phyloP scores from a whole-genome alignment of 2,888 invertebrate genomes.

The Tachina fera region DNA sequence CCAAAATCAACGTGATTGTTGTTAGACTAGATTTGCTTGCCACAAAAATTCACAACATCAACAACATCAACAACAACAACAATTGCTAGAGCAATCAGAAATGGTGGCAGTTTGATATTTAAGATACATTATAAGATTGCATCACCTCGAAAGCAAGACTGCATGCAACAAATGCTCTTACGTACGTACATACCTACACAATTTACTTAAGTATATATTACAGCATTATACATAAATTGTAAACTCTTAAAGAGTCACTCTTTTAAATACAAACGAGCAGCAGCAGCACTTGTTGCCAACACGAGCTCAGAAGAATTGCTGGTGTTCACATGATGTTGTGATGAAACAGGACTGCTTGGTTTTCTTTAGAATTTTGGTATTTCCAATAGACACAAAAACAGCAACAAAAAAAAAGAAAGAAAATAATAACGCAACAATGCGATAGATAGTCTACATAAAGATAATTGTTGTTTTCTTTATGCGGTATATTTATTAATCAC shows the following conservation, averaged over 20 bases:
- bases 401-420: slow-evolving; percentile 6
- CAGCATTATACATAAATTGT: slow-evolving; percentile 51
- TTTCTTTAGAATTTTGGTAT: slow-evolving; percentile 43
- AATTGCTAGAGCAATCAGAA: slow-evolving; percentile 39
- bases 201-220: slow-evolving; percentile 55
- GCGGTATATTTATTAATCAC: slow-evolving; percentile 55
- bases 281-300: slow-evolving; percentile 48
- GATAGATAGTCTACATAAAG: slow-evolving; percentile 27
- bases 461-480: slow-evolving; percentile 53
- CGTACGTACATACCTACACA: slow-evolving; percentile 12
- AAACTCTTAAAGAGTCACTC: slow-evolving; percentile 14
- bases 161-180: neutral
- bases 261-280: slow-evolving; percentile 41
- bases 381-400: neutral
- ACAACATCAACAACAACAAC: slow-evolving; percentile 16
- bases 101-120: slow-evolving; percentile 65
- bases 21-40: slow-evolving; percentile 69
- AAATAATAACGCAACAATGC: slow-evolving; percentile 26
- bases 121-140: slow-evolving; percentile 68
- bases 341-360: slow-evolving; percentile 43
- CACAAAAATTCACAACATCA: slow-evolving; percentile 10
- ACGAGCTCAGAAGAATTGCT: neutral
- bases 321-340: slow-evolving; percentile 7
- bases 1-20: slow-evolving; percentile 63
- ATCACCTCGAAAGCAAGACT: slow-evolving; percentile 56